These are phyloP conservation scores for Rhinoraja longicauda DNA, from an alignment of 2,797 vertebrate species.

Conservation along the genomic window DNA sequence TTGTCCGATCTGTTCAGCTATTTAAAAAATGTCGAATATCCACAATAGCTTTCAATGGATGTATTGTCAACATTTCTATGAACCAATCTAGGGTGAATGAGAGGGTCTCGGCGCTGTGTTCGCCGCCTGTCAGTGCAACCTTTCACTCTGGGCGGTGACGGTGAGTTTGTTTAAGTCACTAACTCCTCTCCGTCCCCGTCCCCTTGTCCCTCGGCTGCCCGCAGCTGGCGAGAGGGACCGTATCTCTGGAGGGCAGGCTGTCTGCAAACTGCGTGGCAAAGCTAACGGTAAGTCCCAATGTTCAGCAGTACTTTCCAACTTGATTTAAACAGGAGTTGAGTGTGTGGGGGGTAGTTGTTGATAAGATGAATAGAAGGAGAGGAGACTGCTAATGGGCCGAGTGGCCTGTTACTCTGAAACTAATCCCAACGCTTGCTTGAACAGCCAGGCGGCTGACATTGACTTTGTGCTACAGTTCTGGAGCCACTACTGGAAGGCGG, in stretches of 20 bases:
- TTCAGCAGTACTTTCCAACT: not conserved
- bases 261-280: not conserved
- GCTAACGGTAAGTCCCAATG: not conserved
- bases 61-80: constrained; percentile 99
- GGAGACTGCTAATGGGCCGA: not conserved
- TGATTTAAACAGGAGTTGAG: no score
- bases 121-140: not conserved
- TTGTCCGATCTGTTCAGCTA: constrained; percentile 97
- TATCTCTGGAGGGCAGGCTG: not conserved
- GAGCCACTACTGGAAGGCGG: no score
- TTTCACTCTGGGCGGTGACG: not conserved
- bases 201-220: not conserved
- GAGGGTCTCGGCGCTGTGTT: constrained; percentile 47
- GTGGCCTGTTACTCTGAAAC: not conserved
- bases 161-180: constrained; percentile 13
- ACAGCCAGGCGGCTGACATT: not conserved
- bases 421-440: not conserved
- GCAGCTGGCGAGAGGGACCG: not conserved
- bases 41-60: constrained; percentile 92
- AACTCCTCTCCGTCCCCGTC: not conserved
- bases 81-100: constrained; percentile 98
- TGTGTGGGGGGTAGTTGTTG: no score
- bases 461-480: no score
- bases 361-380: not conserved
- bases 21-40: constrained; percentile 99